Evolutionary conservation across 2,888 invertebrate genomes (phyloP).

Genomic region (Drosophila multiciliata): DNA sequence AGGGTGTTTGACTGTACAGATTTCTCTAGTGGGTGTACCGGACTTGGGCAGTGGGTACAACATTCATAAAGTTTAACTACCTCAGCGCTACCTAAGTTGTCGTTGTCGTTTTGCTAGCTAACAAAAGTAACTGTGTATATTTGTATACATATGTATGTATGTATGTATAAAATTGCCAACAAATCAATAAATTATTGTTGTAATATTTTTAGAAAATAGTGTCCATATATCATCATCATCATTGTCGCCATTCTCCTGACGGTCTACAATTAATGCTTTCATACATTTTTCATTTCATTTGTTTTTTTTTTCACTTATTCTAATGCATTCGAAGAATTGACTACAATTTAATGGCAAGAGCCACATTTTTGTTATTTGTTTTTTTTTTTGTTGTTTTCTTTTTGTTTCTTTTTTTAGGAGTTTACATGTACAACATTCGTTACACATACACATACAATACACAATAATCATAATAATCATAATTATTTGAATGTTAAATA

Average conservation of each 20-base stretch:
- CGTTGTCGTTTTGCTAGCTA: constrained; percentile 79
- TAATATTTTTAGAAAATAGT: constrained; percentile 78
- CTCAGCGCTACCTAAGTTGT: constrained; percentile 76
- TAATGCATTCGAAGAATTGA: constrained; percentile 75
- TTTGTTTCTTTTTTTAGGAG: constrained; percentile 36
- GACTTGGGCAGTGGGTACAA: constrained; percentile 67
- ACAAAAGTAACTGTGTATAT: constrained; percentile 73
- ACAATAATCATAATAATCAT: constrained; percentile 77
- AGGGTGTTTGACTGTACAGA: constrained; percentile 61
- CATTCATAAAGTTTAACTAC: constrained; percentile 79
- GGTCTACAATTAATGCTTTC: constrained; percentile 36
- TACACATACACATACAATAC: constrained; percentile 79
- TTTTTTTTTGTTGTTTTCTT: constrained; percentile 15
- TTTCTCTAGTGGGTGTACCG: constrained; percentile 62
- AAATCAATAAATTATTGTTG: constrained; percentile 79
- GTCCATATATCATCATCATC: constrained; percentile 73
- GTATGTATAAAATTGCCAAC: constrained; percentile 75
- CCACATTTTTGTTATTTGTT: constrained; percentile 55
- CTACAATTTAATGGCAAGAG: constrained; percentile 79
- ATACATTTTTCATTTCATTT: constrained; percentile 20
- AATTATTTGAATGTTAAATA: constrained; percentile 70
- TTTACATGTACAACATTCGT: constrained; percentile 70
- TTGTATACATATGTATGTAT: constrained; percentile 54
- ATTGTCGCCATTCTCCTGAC: constrained; percentile 16
- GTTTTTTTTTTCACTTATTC: constrained; percentile 53